phyloP scores from a whole-genome alignment of 1,140 invertebrate genomes.

The Lithobius niger region DNA sequence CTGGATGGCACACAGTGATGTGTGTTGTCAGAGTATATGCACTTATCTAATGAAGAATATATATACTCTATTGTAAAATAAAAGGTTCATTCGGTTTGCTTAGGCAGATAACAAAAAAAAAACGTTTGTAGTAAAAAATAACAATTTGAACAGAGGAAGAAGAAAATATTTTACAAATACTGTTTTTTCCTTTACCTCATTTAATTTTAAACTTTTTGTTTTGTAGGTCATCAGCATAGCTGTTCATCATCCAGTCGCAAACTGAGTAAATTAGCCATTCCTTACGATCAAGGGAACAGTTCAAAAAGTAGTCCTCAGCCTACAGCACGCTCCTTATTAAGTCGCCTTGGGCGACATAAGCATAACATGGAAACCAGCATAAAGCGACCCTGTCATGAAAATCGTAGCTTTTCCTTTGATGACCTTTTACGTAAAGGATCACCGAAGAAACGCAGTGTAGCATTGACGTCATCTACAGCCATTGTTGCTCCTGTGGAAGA shows the following conservation, averaged over 20 bases:
- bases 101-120: no score
- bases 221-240: not conserved
- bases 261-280: not conserved
- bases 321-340: constrained; percentile 43
- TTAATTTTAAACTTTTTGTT: no score
- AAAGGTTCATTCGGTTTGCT: no score
- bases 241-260: not conserved
- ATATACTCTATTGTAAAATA: no score
- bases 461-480: not conserved
- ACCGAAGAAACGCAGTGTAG: constrained; percentile 29
- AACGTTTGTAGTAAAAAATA: no score
- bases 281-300: not conserved
- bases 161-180: no score
- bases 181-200: no score
- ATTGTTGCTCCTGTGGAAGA: constrained; percentile 26
- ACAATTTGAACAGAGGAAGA: no score
- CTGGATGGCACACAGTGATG: no score
- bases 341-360: constrained; percentile 62
- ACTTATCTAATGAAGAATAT: no score
- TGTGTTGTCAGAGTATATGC: no score
- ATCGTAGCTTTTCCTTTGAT: constrained; percentile 32
- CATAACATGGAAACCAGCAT: constrained; percentile 56
- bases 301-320: not conserved
- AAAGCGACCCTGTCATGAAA: not conserved
- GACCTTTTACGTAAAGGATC: constrained; percentile 50